Evolutionary conservation across 2,888 invertebrate genomes (phyloP).

Genomic region (Sylvicola cinctus): DNA sequence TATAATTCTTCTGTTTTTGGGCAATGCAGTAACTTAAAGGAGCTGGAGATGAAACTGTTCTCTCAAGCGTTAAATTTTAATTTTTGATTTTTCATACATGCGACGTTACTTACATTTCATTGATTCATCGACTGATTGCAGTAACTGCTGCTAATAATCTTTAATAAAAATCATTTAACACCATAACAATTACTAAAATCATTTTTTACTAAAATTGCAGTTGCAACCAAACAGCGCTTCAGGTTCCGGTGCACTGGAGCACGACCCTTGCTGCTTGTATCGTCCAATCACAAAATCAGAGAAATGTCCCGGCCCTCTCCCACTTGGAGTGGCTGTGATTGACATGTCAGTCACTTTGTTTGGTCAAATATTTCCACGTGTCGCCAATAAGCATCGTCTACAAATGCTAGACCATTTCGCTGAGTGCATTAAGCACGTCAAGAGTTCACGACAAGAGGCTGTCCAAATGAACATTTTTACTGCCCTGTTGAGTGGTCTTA

Average conservation of each 20-base stretch:
- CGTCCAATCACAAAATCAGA: slow-evolving; percentile 31
- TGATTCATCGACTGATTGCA: too few species aligned
- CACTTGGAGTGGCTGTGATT: slow-evolving; percentile 88
- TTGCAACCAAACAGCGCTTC: slow-evolving; percentile 86
- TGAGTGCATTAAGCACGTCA: slow-evolving; percentile 85
- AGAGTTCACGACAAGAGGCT: slow-evolving; percentile 82
- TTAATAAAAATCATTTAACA: too few species aligned
- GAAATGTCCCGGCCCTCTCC: slow-evolving; percentile 52
- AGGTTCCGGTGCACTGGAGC: slow-evolving; percentile 90
- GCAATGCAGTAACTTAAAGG: too few species aligned
- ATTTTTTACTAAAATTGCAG: too few species aligned
- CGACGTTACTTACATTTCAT: too few species aligned
- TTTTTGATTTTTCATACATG: too few species aligned
- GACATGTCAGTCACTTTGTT: slow-evolving; percentile 85
- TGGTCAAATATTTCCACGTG: slow-evolving; percentile 83
- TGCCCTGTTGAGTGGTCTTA: slow-evolving; percentile 72
- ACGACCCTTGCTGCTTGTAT: slow-evolving; percentile 86
- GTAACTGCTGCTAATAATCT: too few species aligned
- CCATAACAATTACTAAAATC: too few species aligned
- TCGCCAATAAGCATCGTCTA: slow-evolving; percentile 86
- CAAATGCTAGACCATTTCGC: slow-evolving; percentile 96
- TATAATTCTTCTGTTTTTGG: too few species aligned
- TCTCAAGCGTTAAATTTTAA: too few species aligned
- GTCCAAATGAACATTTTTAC: slow-evolving; percentile 94
- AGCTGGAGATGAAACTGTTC: too few species aligned